Evolutionary conservation across 2,888 invertebrate species (phyloP).

Genomic region (Oscheius sp.): DNA sequence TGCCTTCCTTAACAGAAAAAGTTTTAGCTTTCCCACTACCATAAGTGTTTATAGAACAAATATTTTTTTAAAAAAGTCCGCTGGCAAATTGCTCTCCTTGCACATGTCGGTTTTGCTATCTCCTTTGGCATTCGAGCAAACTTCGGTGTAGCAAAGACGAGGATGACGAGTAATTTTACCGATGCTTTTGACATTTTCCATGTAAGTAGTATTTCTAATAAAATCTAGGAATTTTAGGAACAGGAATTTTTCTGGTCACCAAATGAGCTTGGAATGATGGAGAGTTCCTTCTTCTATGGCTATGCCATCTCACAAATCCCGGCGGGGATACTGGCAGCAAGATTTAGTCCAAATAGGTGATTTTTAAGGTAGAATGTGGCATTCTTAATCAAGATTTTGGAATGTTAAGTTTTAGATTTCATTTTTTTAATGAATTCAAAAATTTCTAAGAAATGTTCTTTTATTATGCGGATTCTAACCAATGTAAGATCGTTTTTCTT

Average conservation of each 20-base stretch:
- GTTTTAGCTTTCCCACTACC: too few relatives aligned
- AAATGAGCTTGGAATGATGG: constrained; percentile 80
- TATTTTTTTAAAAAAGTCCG: constrained; percentile 72
- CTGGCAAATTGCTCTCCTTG: constrained; percentile 72
- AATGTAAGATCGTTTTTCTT: constrained; percentile 57
- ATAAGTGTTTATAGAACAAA: not conserved
- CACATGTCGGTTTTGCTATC: constrained; percentile 70
- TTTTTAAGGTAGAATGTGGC: too few relatives aligned
- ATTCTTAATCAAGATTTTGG: too few relatives aligned
- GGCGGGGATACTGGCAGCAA: constrained; percentile 93
- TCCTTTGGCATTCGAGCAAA: constrained; percentile 75
- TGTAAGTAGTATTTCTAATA: constrained; percentile 29
- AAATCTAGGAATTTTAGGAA: constrained; percentile 27
- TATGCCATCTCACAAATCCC: constrained; percentile 97
- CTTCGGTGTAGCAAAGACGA: constrained; percentile 91
- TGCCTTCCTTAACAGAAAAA: constrained; percentile 47
- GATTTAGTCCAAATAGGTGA: constrained; percentile 91
- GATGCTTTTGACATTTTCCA: constrained; percentile 53
- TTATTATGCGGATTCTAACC: too few relatives aligned
- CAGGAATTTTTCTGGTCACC: constrained; percentile 59
- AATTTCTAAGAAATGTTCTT: too few relatives aligned
- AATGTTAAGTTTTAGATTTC: too few relatives aligned
- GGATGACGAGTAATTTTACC: constrained; percentile 74
- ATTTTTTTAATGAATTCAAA: too few relatives aligned
- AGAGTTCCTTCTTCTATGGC: constrained; percentile 97